Evolutionary conservation across 2,797 vertebrate genomes (phyloP).

Genomic region (Smutsia temminckii): DNA sequence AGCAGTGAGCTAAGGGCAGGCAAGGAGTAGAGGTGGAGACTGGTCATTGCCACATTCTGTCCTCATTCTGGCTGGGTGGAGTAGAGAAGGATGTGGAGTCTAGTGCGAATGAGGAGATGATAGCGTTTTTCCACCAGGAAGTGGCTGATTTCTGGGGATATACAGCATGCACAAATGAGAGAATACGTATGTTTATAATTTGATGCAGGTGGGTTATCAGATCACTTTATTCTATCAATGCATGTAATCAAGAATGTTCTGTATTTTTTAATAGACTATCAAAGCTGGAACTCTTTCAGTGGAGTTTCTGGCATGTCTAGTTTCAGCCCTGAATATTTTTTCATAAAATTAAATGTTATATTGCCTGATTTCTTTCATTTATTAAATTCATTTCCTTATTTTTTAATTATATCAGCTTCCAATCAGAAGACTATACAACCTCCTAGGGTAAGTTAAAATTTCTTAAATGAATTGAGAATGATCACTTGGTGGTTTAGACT

Average conservation of each 20-base stretch:
- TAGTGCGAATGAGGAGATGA: not conserved
- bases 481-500: conserved; percentile 76
- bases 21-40: not conserved
- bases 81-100: not conserved
- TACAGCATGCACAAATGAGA: not conserved
- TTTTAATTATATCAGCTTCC: conserved; percentile 82
- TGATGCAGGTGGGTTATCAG: not conserved
- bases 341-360: conserved; percentile 45
- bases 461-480: conserved; percentile 81
- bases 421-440: conserved; percentile 85
- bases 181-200: not conserved
- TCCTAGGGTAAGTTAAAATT: conserved; percentile 87
- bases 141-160: not conserved
- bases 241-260: conserved; percentile 4
- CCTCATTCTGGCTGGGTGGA: not conserved
- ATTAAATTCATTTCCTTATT: conserved; percentile 50
- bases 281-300: not conserved
- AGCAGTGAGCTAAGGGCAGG: not conserved
- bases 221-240: not conserved
- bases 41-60: not conserved
- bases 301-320: not conserved
- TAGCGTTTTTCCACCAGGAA: not conserved
- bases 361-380: conserved; percentile 34
- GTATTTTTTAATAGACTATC: not conserved
- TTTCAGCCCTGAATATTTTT: conserved; percentile 37